Percentiles rank a stretch among this genome's conserved stretches.
These are phyloP conservation scores for Polyploca ridens DNA, from an alignment of 2,888 invertebrate species.

Conservation along the genomic window DNA sequence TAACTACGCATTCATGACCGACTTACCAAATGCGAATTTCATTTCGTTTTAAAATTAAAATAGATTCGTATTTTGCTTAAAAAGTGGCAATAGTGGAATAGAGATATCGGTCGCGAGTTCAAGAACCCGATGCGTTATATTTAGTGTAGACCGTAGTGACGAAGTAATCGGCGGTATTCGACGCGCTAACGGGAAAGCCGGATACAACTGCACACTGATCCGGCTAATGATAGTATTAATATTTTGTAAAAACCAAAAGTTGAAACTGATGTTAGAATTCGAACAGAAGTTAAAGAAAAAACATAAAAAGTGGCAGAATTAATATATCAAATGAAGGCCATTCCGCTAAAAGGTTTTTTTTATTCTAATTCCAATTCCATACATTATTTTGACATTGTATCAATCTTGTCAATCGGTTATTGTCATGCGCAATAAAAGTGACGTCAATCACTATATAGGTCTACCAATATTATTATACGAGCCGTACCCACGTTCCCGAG, in stretches of 20 bases:
- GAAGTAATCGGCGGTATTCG: constrained; percentile 24
- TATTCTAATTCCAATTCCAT: too few relatives aligned
- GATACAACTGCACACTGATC: constrained; percentile 33
- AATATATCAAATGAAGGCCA: too few relatives aligned
- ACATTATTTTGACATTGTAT: too few relatives aligned
- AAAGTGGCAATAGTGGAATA: constrained; percentile 22
- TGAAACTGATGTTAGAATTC: too few relatives aligned
- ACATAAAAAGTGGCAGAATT: too few relatives aligned
- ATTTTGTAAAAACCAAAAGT: not conserved
- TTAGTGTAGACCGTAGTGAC: constrained; percentile 57
- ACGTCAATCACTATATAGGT: too few relatives aligned
- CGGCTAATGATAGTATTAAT: not conserved
- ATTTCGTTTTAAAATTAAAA: not conserved
- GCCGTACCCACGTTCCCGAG: too few relatives aligned
- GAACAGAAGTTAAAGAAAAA: too few relatives aligned
- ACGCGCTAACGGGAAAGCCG: constrained; percentile 58
- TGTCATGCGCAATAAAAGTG: too few relatives aligned
- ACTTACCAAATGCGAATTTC: not conserved
- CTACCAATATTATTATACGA: too few relatives aligned
- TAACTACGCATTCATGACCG: not conserved
- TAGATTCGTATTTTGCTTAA: constrained; percentile 12
- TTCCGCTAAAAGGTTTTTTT: too few relatives aligned
- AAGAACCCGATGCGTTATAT: constrained; percentile 55
- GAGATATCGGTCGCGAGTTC: constrained; percentile 43
- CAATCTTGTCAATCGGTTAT: too few relatives aligned